Base-by-base conservation (phyloP, 2,888 invertebrate genomes). In the Conops quadrifasciatus region DNA sequence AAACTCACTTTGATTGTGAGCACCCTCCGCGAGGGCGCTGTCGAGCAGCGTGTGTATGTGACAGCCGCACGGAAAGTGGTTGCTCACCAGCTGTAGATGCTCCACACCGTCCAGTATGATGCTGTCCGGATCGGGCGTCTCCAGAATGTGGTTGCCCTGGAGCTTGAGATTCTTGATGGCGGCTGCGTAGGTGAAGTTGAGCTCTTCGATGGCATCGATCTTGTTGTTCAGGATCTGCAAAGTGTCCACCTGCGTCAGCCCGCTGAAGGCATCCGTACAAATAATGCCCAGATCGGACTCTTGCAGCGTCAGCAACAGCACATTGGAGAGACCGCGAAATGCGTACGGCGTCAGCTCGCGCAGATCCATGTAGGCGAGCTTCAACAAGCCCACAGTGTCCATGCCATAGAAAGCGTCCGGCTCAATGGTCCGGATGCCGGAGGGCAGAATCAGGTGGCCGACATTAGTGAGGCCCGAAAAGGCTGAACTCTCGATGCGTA, bases 41-140 rank as follows among this genome's bases (percentile, higher is more conserved):
- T 91, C 90, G 68, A 94, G 87, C 45, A 95, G 89, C 71, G 92
- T 91, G 80, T 93, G 92, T 64, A 92, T 89, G 78, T 93, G 94
- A 81, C 95, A 95, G 85, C 94, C 94, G 84, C 95, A 95, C 2
- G 94, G 94, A 82, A 95, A 91, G 81, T 94, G 94, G 85, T 95
- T 95, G 64, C 91, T 90, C 71, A 90, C 87, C 79, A 94, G 91
- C 80, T 91, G 90, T 73, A 94, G 86, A 77, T 89, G 89, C 74
- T 91, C 91, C 66, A 94, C 93, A n/a, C 89, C 89, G 75, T 92
- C 89, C 62, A 92, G 87, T n/a, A 90, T 87, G 68, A 94, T 89
- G 49, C 90, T 88, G 76, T 90, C 91, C 2, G 89, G 86, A 77
- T 88, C 85, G 70, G 94, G 94, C 0, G 92, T 91, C 79, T 93